A percentile compares a stretch with the other conserved stretches of the same genome.
phyloP scores from a whole-genome alignment of 2,113 vertebrate genomes.

The Tichodroma muraria region DNA sequence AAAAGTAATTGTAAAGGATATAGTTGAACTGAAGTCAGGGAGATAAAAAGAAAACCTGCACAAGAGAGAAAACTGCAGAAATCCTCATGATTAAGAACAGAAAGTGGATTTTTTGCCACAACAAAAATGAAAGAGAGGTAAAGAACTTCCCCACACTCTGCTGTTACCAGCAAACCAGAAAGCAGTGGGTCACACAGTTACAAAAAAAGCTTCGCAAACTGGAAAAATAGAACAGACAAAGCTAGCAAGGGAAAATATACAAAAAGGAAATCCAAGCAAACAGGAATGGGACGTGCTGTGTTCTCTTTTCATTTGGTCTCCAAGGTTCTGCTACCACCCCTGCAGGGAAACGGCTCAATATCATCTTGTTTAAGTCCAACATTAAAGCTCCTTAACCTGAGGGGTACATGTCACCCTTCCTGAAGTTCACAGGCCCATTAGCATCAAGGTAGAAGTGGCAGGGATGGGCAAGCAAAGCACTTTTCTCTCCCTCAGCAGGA shows the following conservation, averaged over 20 bases:
- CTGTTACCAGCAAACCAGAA: neutral
- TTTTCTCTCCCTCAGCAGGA: neutral
- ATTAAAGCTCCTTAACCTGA: neutral
- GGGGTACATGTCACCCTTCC: fast-evolving
- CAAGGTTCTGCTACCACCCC: neutral
- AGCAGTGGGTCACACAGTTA: neutral
- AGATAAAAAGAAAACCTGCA: neutral
- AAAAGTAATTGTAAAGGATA: neutral
- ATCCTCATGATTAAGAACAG: neutral
- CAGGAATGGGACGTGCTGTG: fast-evolving
- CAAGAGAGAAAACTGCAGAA: neutral
- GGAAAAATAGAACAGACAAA: neutral
- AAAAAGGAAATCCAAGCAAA: neutral
- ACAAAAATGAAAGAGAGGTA: neutral
- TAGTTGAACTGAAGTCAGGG: neutral
- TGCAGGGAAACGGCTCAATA: neutral
- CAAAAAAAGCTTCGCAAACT: neutral
- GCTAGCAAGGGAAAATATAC: neutral
- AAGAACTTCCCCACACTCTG: neutral
- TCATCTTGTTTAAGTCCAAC: neutral
- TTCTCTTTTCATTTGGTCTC: neutral
- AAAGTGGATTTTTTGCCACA: neutral
- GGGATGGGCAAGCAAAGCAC: neutral
- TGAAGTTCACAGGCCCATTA: neutral
- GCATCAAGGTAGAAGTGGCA: neutral